phyloP scores from a whole-genome alignment of 2,113 vertebrate species.

The Elephantulus edwardii region DNA sequence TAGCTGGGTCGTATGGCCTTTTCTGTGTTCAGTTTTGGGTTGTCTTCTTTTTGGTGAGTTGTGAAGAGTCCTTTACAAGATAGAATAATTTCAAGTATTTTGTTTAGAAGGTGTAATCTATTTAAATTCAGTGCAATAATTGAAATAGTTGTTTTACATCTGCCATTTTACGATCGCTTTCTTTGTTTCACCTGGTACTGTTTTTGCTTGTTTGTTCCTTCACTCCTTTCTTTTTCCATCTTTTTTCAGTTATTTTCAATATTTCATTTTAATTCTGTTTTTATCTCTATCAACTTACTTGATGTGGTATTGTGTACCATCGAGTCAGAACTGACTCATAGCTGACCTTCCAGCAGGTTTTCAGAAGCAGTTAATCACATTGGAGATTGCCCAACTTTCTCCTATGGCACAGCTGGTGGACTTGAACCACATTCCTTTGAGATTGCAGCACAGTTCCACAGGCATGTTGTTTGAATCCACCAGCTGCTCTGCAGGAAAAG shows the following conservation, averaged over 20 bases:
- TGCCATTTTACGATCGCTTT: neutral
- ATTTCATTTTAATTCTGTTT: neutral
- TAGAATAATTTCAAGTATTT: neutral
- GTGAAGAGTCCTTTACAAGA: neutral
- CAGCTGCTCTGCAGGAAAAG: too few relatives aligned
- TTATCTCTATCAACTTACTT: neutral
- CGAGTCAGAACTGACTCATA: too few relatives aligned
- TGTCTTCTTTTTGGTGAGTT: neutral
- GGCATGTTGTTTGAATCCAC: too few relatives aligned
- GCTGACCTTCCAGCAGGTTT: too few relatives aligned
- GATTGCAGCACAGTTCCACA: too few relatives aligned
- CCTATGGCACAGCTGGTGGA: too few relatives aligned
- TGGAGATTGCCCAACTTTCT: too few relatives aligned
- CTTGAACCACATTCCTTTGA: too few relatives aligned
- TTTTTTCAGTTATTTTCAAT: neutral
- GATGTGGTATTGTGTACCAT: too few relatives aligned
- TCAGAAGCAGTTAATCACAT: too few relatives aligned
- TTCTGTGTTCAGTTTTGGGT: neutral
- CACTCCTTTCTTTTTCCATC: neutral
- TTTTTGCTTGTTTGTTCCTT: neutral
- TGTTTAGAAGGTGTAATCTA: neutral
- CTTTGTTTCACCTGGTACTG: neutral
- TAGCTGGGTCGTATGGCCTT: too few relatives aligned
- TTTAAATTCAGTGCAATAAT: neutral
- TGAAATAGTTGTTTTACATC: neutral